phyloP scores from a whole-genome alignment of 2,797 vertebrate genomes.

The Sebastes flavidus region DNA sequence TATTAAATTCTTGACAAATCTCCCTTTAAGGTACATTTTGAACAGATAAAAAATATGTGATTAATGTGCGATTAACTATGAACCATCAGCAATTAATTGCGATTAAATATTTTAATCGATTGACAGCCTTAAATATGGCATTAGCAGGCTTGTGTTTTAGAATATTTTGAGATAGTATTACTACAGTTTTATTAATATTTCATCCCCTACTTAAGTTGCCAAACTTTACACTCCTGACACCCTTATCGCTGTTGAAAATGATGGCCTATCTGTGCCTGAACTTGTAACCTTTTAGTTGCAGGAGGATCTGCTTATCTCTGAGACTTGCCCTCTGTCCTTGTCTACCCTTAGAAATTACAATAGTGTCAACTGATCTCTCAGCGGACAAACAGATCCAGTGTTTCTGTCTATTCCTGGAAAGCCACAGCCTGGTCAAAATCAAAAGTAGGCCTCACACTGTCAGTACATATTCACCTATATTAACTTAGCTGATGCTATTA shows the following conservation, averaged over 20 bases:
- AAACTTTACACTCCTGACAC: background rate
- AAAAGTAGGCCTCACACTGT: background rate
- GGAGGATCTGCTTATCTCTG: background rate
- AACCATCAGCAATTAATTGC: too few species aligned
- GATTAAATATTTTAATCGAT: too few species aligned
- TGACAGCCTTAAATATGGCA: background rate
- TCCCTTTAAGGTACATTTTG: too few species aligned
- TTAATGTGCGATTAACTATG: too few species aligned
- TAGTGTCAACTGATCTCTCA: background rate
- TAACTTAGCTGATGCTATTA: background rate
- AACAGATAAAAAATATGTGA: too few species aligned
- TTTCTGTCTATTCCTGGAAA: constrained; percentile 5
- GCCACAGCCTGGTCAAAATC: background rate
- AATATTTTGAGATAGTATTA: background rate
- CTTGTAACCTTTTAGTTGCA: constrained; percentile 3
- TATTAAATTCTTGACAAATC: too few species aligned
- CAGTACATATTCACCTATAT: background rate
- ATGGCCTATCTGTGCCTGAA: background rate
- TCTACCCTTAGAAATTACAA: background rate
- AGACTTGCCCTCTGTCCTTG: background rate
- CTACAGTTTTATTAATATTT: background rate
- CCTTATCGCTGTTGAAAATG: background rate
- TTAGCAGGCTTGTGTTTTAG: background rate
- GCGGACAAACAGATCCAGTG: background rate
- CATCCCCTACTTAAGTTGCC: background rate